Conservation (phyloP, 2,888 invertebrate genomes). For the Drosophila picticornis region DNA sequence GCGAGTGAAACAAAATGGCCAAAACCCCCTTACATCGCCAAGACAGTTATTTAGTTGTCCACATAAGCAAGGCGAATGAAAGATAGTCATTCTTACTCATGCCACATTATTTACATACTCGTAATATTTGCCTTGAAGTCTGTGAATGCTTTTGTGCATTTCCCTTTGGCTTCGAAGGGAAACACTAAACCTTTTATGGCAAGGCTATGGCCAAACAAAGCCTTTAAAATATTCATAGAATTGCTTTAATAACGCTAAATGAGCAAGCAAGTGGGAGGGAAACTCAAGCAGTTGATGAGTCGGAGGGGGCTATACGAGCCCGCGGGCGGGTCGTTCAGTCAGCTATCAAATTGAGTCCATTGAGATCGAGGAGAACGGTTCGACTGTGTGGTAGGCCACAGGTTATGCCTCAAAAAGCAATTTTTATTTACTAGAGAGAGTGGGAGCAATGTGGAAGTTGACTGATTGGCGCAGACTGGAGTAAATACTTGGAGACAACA, state of each 20-base stretch:
- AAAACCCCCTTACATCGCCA: not conserved
- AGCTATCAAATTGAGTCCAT: conserved; percentile 70
- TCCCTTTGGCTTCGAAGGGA: conserved; percentile 39
- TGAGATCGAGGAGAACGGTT: conserved; percentile 30
- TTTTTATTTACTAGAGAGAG: conserved; percentile 61
- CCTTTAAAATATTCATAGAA: conserved; percentile 79
- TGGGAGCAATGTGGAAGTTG: conserved; percentile 34
- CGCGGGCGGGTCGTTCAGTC: conserved; percentile 45
- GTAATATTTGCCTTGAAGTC: conserved; percentile 58
- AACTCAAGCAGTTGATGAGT: not conserved
- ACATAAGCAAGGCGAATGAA: conserved; percentile 20
- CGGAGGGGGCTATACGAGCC: not conserved
- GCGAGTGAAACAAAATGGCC: conserved; percentile 3
- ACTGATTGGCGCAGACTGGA: conserved; percentile 70
- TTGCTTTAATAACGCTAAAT: conserved; percentile 79
- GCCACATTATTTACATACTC: conserved; percentile 65
- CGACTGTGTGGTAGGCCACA: conserved; percentile 44
- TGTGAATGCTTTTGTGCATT: conserved; percentile 41
- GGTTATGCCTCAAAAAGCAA: conserved; percentile 75
- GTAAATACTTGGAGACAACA: conserved; percentile 53
- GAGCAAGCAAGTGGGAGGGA: conserved; percentile 43
- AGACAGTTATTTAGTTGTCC: conserved; percentile 39
- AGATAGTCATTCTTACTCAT: conserved; percentile 19
- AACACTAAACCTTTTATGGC: conserved; percentile 75
- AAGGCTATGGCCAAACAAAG: conserved; percentile 45